phyloP scores from a whole-genome alignment of 2,888 invertebrate species.

The Isoperla grammatica region DNA sequence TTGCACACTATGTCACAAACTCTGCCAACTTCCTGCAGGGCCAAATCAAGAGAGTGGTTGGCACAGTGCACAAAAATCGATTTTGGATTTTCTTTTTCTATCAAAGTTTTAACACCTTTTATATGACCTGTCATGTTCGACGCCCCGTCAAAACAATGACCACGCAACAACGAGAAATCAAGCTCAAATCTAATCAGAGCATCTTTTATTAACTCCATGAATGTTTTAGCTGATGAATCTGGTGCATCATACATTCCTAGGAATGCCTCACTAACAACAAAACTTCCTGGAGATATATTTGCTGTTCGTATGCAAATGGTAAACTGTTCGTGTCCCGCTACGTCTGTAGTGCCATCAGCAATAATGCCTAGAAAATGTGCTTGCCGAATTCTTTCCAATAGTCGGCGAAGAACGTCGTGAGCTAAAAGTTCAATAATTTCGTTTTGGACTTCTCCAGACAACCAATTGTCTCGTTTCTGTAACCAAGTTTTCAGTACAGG shows the following conservation, averaged over 20 bases:
- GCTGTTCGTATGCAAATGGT: constrained; percentile 16
- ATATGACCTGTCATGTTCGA: background rate
- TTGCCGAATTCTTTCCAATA: constrained; percentile 2
- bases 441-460: constrained; percentile 22
- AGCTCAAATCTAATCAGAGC: background rate
- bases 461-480: constrained; percentile 20
- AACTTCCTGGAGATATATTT: background rate
- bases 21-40: background rate
- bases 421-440: constrained; percentile 24
- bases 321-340: constrained; percentile 24
- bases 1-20: background rate
- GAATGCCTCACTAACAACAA: background rate
- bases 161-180: background rate
- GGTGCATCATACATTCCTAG: constrained; percentile 2
- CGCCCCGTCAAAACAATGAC: background rate
- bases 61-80: constrained; percentile 8
- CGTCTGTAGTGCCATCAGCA: constrained; percentile 27
- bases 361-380: constrained; percentile 18
- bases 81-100: background rate
- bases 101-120: background rate
- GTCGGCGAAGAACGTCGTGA: constrained; percentile 8
- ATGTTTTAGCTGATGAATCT: background rate
- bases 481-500: constrained; percentile 18
- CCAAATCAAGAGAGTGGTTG: constrained; percentile 1
- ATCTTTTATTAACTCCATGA: background rate